Base-by-base conservation (phyloP, 2,113 vertebrate species). In the Oncorhynchus tshawytscha region DNA sequence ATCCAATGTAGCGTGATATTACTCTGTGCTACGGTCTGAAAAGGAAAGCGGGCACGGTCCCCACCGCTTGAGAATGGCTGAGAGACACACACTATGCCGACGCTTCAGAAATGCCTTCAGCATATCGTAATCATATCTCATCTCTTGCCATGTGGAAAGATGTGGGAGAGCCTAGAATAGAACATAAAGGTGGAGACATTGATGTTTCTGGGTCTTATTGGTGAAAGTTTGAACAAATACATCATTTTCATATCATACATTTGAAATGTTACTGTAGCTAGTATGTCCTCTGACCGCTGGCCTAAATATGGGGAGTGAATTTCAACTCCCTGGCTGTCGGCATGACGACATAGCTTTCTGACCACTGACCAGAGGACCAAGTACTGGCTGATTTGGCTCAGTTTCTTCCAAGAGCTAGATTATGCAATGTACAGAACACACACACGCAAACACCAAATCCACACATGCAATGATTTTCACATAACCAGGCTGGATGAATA, bases 1-100 rank as follows among this genome's bases (percentile, higher is more conserved):
- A 86, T 73, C 75, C 82, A 87, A 82, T 87, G 84, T 82, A 74
- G 84, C 88, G 70, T 89, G 88, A 88, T 77, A 89, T 90, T 86
- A 78, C 83, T 75, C 74, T 62, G 80, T 81, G 85, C 87, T 85
- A 85, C 80, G 85, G 84, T 39, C 79, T 83, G 78, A 79, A 71
- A 71, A 79, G 82, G 25, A 79, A 83, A 77, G 76, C 77, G 15
- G 15, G 72, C 62, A 82, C 77, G 59, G 74, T 65, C 78, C 67
- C 69, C 83, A 78, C 77, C 82, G 87, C 82, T 81, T 83, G 80
- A 85, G 82, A 87, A 87, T 75, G 80, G 88, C 85, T 85, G 80
- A 89, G 59, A 87, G 78, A 65, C 81, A 85, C 78, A 54, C 79
- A 59, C n/a, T 78, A 84, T 81, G 82, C 51, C 51, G 3, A 54